These are phyloP conservation scores for Pelodiscus sinensis DNA, from an alignment of 2,113 vertebrate species.

Conservation along the genomic window DNA sequence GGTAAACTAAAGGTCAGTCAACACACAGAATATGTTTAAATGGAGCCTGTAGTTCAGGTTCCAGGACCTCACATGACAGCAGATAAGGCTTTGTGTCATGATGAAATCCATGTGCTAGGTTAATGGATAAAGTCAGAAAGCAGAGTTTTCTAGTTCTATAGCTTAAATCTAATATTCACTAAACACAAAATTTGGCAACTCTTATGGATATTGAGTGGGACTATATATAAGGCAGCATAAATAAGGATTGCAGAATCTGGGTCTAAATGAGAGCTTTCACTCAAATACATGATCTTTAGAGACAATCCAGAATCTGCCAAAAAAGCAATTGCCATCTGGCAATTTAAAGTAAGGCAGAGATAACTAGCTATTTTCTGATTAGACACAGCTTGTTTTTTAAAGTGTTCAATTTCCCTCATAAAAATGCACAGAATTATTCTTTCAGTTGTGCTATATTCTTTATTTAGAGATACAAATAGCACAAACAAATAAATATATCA, in stretches of 20 bases:
- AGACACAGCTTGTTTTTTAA: not conserved
- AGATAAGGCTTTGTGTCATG: not conserved
- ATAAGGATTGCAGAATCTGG: not conserved
- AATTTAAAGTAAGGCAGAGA: not conserved
- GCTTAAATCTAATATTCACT: not conserved
- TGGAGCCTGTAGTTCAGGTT: not conserved
- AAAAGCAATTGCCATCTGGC: not conserved
- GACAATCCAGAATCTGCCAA: not conserved
- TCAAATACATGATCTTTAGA: not conserved
- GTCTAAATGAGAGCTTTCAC: not conserved
- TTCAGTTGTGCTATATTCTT: not conserved
- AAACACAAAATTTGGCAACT: accelerated
- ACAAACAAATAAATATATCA: not conserved
- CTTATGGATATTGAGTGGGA: not conserved
- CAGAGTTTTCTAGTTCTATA: not conserved
- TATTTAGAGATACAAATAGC: not conserved
- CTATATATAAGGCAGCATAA: not conserved
- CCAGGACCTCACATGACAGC: not conserved
- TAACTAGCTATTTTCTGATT: not conserved
- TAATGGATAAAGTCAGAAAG: not conserved
- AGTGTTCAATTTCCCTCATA: not conserved
- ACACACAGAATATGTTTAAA: not conserved
- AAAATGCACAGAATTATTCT: not conserved
- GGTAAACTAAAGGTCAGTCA: not conserved
- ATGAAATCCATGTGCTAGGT: not conserved